Evolutionary conservation across 2,888 invertebrate genomes (phyloP), one percentile per base, ranked within the genome.

Genomic region (Kryphioiulus occultus): DNA sequence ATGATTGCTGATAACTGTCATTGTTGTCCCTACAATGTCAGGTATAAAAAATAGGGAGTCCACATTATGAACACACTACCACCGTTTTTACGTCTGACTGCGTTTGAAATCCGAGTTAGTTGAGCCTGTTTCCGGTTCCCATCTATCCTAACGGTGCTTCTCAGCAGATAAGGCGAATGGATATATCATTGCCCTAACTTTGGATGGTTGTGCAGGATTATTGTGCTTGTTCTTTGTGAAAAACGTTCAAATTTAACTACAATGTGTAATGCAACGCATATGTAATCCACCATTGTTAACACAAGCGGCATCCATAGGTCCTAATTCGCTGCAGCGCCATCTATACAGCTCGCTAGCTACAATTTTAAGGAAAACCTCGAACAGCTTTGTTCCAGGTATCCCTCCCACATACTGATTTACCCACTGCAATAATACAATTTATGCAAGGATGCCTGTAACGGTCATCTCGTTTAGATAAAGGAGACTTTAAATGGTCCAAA

Each of bases 371-470:
- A 59, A 47, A 59, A 59, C 59, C 59, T 22, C 59, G 22, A 59
- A 59, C 59, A 59, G 22, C 22, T 59, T 59, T 59, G 59, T 59
- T 10, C 59, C 22, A 22, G 22, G 59, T 59, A 59, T 22, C 59
- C 59, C 59, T 59, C 59, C 59, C 59, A 59, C 22, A 59, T 47
- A 47, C 19, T 12, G 47, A 47, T 59, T 15, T 22, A 22, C 3
- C 22, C 22, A 59, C 59, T 22, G 22, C 59, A 59, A 59, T 59
- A 59, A 59, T 59, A 59, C 59, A 59, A 59, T 59, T 59, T 59
- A 59, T 59, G 59, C 59, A 59, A 59, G 59, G 59, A 59, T 59
- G 59, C n/a, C 22, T 59, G 22, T 59, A 59, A 59, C 59, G 59
- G 59, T 22, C 59, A 59, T 59, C 59, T 22, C 22, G n/a, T 59